Conservation (phyloP, 64 coral and sea anemone species). For the Cladopsammia gracilis region DNA sequence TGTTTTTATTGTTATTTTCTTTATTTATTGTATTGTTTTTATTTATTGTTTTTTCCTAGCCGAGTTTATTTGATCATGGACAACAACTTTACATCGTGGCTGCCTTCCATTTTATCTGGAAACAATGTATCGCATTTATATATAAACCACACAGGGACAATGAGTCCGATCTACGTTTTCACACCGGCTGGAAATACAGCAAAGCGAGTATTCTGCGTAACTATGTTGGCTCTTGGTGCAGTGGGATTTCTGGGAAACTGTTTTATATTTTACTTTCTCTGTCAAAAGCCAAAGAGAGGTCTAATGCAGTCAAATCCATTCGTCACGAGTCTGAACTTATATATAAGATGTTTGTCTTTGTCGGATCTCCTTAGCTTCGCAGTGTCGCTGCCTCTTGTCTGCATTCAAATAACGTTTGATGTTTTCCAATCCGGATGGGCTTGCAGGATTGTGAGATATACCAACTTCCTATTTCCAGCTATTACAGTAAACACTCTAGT, state of each 20-base stretch:
- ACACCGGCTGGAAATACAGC: not conserved
- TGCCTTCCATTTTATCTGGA: not conserved
- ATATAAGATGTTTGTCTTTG: slow-evolving; percentile 20
- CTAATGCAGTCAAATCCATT: not conserved
- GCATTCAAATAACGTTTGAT: slow-evolving; percentile 9
- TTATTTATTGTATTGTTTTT: no score
- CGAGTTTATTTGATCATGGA: not conserved
- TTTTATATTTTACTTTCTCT: slow-evolving; percentile 20
- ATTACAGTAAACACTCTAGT: slow-evolving; percentile 23
- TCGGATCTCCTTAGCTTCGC: slow-evolving; percentile 15
- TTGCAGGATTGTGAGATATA: slow-evolving; percentile 32
- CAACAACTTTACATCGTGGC: not conserved
- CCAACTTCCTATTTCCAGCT: slow-evolving; percentile 41
- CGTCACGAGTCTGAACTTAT: slow-evolving; percentile 14
- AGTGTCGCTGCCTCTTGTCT: not conserved
- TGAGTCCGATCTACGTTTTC: not conserved
- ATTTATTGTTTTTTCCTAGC: no score
- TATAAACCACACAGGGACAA: no score
- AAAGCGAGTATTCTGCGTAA: not conserved
- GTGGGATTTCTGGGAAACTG: slow-evolving; percentile 17
- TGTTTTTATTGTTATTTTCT: no score
- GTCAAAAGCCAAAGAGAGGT: not conserved
- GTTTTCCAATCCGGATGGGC: slow-evolving; percentile 33
- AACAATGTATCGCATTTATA: not conserved
- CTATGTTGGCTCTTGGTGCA: not conserved